These are phyloP conservation scores for Zaprionus capensis DNA, from an alignment of 1,140 invertebrate genomes.

Conservation along the genomic window DNA sequence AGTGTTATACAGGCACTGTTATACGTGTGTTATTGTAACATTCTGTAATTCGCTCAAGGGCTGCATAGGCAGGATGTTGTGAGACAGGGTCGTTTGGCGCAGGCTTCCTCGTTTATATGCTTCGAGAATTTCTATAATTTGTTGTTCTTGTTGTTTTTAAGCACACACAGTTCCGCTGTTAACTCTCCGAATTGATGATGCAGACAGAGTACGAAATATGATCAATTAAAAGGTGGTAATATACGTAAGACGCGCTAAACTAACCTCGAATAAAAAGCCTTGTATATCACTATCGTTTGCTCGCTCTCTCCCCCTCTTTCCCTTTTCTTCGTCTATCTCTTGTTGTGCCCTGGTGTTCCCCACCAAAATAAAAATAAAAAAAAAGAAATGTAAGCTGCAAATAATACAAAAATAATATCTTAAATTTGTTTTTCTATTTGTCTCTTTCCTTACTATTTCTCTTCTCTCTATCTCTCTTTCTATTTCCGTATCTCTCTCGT, in stretches of 20 bases:
- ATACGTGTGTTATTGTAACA: neutral
- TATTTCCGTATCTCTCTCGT: conserved; percentile 36
- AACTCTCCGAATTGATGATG: neutral
- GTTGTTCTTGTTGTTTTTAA: conserved; percentile 80
- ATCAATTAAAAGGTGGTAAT: conserved; percentile 69
- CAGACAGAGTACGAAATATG: neutral
- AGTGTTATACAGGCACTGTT: conserved; percentile 39
- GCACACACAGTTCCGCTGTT: conserved; percentile 56
- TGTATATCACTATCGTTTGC: conserved; percentile 37
- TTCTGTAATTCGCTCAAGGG: neutral
- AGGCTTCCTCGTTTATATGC: conserved; percentile 79
- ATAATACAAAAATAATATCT: conserved; percentile 42
- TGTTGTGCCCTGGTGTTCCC: conserved; percentile 21
- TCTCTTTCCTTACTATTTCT: conserved; percentile 55
- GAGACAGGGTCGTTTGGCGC: conserved; percentile 40
- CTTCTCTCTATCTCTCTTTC: conserved; percentile 48
- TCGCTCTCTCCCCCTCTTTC: conserved; percentile 18
- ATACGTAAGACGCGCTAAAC: conserved; percentile 79
- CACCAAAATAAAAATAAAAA: conserved; percentile 32
- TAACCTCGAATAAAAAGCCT: conserved; percentile 64
- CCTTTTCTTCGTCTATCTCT: conserved; percentile 20
- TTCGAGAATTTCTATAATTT: conserved; percentile 82
- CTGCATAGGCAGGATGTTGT: conserved; percentile 8
- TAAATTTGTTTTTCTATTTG: conserved; percentile 49
- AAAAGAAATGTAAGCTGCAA: conserved; percentile 23